Percentiles rank a stretch among this genome's conserved stretches.
These are phyloP conservation scores for Mizuhopecten yessoensis DNA, from an alignment of 1,140 invertebrate genomes.

Conservation along the genomic window DNA sequence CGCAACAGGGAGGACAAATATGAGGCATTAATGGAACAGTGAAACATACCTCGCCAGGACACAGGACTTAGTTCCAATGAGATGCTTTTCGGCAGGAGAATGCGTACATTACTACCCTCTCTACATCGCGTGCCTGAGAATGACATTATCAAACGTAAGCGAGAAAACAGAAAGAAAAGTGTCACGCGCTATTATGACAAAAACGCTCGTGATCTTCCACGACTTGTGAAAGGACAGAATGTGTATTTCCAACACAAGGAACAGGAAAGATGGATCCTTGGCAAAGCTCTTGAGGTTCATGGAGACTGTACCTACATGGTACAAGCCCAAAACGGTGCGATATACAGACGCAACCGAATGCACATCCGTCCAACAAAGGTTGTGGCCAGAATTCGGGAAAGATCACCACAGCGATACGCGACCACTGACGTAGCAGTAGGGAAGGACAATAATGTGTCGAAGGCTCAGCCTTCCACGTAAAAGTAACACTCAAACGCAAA, in stretches of 20 bases:
- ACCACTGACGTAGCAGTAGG: too few relatives aligned
- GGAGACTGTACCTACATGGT: conserved; percentile 51
- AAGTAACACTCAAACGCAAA: too few relatives aligned
- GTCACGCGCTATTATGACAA: conserved; percentile 56
- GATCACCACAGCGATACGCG: not conserved
- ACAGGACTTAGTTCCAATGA: conserved; percentile 62
- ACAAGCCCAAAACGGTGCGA: conserved; percentile 46
- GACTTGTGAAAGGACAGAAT: not conserved
- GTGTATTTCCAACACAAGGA: conserved; percentile 61
- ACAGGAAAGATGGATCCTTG: conserved; percentile 54
- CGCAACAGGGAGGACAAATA: conserved; percentile 54
- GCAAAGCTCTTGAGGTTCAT: conserved; percentile 43
- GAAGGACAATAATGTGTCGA: too few relatives aligned
- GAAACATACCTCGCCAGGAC: conserved; percentile 67
- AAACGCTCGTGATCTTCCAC: not conserved
- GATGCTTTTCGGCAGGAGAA: conserved; percentile 63
- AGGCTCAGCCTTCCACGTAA: too few relatives aligned
- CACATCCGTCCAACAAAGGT: conserved; percentile 52
- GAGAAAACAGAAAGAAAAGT: not conserved
- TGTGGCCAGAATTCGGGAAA: conserved; percentile 43
- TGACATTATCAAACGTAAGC: not conserved
- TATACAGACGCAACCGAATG: conserved; percentile 52
- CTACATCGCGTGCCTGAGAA: not conserved
- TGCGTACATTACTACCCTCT: conserved; percentile 58
- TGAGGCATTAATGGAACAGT: conserved; percentile 63